A percentile compares a stretch with the other conserved stretches of the same genome.
phyloP scores from a whole-genome alignment of 2,888 invertebrate genomes.

The Orthonevra nobilis region DNA sequence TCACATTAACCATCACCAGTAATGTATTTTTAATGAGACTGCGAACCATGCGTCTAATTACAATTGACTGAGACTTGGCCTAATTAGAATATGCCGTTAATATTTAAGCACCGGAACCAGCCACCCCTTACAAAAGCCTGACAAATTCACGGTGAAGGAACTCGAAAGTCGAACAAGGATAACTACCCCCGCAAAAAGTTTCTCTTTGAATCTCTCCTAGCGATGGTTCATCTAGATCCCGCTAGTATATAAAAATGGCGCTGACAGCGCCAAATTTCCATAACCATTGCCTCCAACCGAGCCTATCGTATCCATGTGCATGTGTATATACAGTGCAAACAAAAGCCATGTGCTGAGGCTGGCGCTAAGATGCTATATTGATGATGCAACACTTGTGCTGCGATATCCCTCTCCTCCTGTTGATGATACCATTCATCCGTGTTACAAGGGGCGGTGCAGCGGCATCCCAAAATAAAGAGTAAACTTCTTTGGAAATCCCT shows the following conservation, averaged over 20 bases:
- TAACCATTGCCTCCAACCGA: conserved; percentile 12
- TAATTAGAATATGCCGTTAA: conserved; percentile 37
- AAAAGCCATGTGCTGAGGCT: conserved; percentile 56
- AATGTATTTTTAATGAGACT: conserved; percentile 17
- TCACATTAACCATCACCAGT: conserved; percentile 16
- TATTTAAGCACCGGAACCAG: conserved; percentile 32
- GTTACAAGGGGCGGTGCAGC: conserved; percentile 13
- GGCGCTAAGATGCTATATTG: conserved; percentile 33
- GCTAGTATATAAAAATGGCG: conserved; percentile 18
- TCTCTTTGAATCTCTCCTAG: conserved; percentile 3
- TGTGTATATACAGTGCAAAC: conserved; percentile 25
- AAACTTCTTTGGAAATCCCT: conserved; percentile 42
- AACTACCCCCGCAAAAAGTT: background rate
- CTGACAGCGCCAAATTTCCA: conserved; percentile 9
- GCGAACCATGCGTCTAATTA: conserved; percentile 7
- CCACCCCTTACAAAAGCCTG: background rate
- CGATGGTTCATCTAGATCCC: conserved; percentile 48
- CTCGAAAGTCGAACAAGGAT: conserved; percentile 35
- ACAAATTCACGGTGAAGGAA: conserved; percentile 30
- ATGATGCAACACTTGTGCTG: conserved; percentile 64
- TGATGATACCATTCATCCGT: conserved; percentile 44
- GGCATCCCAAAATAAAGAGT: conserved; percentile 37
- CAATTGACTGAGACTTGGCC: conserved; percentile 31
- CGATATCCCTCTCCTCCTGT: conserved; percentile 34
- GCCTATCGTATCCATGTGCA: background rate